These are phyloP conservation scores for Lithosia quadra DNA, from an alignment of 2,888 invertebrate genomes.

Conservation along the genomic window DNA sequence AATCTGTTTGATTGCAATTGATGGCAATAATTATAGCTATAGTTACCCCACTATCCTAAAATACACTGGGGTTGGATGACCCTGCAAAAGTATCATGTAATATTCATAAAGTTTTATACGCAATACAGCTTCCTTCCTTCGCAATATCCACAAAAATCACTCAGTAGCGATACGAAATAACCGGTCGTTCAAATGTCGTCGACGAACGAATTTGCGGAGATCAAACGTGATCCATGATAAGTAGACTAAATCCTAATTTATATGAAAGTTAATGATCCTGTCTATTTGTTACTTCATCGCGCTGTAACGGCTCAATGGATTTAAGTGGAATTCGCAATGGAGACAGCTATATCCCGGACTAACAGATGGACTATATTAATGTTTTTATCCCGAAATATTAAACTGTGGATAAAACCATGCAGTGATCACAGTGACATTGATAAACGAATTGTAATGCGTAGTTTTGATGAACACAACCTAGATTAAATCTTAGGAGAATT, in stretches of 20 bases:
- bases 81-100: too few species aligned
- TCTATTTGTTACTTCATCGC: neutral
- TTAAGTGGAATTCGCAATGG: neutral
- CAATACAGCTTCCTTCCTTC: neutral
- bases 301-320: neutral
- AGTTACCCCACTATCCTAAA: too few species aligned
- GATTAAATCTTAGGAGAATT: neutral
- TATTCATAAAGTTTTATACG: neutral
- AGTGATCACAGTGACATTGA: neutral
- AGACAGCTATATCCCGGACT: neutral
- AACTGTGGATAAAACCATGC: neutral
- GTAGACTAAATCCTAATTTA: slow-evolving; percentile 3
- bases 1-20: too few species aligned
- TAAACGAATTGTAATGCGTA: neutral
- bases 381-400: neutral
- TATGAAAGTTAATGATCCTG: neutral
- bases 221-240: neutral
- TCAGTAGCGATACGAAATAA: neutral
- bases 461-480: too few species aligned
- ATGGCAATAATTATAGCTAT: too few species aligned
- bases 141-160: neutral
- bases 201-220: neutral
- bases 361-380: neutral
- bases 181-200: slow-evolving; percentile 1
- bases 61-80: too few species aligned